These are phyloP conservation scores for Bombus ignitus DNA, from an alignment of 1,140 invertebrate species.

Conservation along the genomic window DNA sequence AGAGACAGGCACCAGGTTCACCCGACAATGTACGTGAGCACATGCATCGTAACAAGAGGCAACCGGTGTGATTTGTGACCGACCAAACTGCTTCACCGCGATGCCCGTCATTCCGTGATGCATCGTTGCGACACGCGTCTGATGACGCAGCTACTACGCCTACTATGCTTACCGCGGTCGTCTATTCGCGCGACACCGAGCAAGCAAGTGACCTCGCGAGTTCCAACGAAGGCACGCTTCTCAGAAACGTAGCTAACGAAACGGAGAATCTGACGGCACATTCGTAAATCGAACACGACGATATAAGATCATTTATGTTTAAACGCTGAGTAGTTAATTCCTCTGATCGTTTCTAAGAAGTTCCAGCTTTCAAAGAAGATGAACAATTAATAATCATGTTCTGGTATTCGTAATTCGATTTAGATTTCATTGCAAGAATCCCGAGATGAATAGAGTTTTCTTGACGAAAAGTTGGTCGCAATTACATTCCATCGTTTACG, in stretches of 20 bases:
- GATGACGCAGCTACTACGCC: conserved; percentile 70
- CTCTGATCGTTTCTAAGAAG: too few relatives aligned
- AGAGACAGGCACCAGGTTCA: not conserved
- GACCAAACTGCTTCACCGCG: conserved; percentile 61
- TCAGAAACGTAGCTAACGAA: not conserved
- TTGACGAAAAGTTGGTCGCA: too few relatives aligned
- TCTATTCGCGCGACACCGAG: not conserved
- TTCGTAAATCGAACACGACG: too few relatives aligned
- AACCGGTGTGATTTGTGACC: conserved; percentile 75
- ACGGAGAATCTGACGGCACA: too few relatives aligned
- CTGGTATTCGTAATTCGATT: too few relatives aligned
- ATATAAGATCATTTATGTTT: too few relatives aligned
- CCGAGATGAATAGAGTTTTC: too few relatives aligned
- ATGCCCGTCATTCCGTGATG: conserved; percentile 76
- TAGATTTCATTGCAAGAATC: too few relatives aligned
- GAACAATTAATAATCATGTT: not conserved
- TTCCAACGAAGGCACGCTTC: not conserved
- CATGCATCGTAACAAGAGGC: conserved; percentile 34
- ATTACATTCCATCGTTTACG: not conserved
- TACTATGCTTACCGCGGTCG: too few relatives aligned
- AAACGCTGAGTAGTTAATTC: too few relatives aligned
- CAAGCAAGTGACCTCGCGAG: conserved; percentile 2
- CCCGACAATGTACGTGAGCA: conserved; percentile 47
- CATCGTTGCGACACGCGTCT: conserved; percentile 76
- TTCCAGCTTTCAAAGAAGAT: not conserved